Base-by-base conservation (phyloP, 2,888 invertebrate species). In the Anagyrus pseudococci region DNA sequence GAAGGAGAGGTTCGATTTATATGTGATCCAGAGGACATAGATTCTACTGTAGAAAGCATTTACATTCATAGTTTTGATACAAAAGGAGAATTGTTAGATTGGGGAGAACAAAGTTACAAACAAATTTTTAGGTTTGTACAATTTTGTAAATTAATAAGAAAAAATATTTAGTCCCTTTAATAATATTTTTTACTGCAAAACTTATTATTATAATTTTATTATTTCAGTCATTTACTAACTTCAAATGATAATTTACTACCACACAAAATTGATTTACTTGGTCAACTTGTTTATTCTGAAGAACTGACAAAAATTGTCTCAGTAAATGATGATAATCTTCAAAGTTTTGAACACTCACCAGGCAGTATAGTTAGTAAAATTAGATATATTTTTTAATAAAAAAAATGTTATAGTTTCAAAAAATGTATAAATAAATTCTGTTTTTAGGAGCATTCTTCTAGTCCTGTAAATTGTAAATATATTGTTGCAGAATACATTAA, bases 271-370 rank as follows among this genome's bases (percentile, higher is more conserved):
- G 81, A 77, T 53, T 69, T 89, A 13, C 78, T 85, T 64, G 85
- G 84, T 1, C 84, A 87, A 69, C 73, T 89, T n/a, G 82, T 88
- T n/a, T 79, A 84, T 69, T 87, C 88, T 4, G 75, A 83, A 26
- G 87, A 87, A 83, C 75, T 89, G 41, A 83, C 85, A 62, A 80
- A 83, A 54, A 86, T 85, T 72, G 86, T 87, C 70, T 81, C 79
- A 62, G 83, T 89, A 0, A 79, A 84, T 68, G 85, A 87, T 74
- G 78, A 78, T 26, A 87, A 88, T 77, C 79, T 86, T 2, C 82
- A 83, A 60, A 61, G 59, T 49, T 62, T n/a, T 29, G 59, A 43
- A 13, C 43, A 19, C 13, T 29, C 13, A 29, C 20, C 53, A 20
- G 37, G 26, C 41, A 22, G 4, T 41, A 41, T 6, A 4, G 59